Conservation (phyloP, 2,113 vertebrate species). For the Himantopus leucocephalus region DNA sequence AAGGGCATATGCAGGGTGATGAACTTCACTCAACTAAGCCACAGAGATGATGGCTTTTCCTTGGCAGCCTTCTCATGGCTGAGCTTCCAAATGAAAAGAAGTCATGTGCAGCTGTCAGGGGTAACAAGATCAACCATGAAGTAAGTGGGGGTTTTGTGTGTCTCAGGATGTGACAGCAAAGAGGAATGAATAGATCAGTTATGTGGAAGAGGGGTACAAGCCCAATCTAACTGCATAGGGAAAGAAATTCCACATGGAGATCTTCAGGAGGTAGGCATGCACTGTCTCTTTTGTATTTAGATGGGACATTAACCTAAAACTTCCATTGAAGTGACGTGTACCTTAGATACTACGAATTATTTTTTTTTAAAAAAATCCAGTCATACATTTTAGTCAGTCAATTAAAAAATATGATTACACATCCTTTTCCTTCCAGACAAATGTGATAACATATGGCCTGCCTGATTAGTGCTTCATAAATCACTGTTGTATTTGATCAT, state of each 20-base stretch:
- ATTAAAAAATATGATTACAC: not conserved
- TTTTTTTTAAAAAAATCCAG: not conserved
- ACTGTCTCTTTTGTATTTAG: not conserved
- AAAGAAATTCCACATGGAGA: not conserved
- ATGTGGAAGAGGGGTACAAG: not conserved
- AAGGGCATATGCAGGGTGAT: not conserved
- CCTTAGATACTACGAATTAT: not conserved
- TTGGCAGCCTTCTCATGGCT: not conserved
- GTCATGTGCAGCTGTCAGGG: not conserved
- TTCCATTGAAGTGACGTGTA: not conserved
- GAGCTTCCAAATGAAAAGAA: not conserved
- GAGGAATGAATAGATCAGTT: not conserved
- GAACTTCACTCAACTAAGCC: not conserved
- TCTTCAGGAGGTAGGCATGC: not conserved
- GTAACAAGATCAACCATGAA: not conserved
- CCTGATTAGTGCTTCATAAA: not conserved
- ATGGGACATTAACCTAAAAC: not conserved
- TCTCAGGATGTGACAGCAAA: not conserved
- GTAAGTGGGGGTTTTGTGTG: rapidly evolving
- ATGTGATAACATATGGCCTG: not conserved
- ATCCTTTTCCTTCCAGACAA: not conserved
- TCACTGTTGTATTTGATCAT: not conserved
- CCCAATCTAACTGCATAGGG: not conserved
- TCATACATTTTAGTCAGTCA: not conserved
- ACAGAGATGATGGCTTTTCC: not conserved